Evolutionary conservation across 2,113 vertebrate genomes (phyloP), one percentile per base, ranked within the genome.

Genomic region (Sitta europaea): DNA sequence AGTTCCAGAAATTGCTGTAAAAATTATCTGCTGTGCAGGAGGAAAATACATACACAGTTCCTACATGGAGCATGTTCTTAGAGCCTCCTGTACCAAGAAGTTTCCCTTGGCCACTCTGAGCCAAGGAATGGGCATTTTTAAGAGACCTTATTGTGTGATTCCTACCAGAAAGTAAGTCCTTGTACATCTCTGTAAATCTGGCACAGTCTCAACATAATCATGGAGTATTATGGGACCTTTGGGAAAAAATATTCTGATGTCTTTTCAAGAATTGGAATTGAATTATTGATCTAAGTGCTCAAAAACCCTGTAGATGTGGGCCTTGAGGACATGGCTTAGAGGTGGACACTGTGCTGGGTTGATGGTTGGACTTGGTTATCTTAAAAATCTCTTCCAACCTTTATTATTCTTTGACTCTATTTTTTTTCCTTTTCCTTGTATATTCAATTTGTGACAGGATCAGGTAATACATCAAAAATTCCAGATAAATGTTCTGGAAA

Each of bases 311-410:
- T 4, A 21, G 20, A 24, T 16, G 15, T 29, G 51, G 24, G 10
- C 9, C 24, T n/a, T 13, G 40, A 42, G 42, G 42, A 28, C 10
- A 2, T 11, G 35, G 19, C 8, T 55, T 40, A 24, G 70, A 16
- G 51, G 6, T 28, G 29, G 35, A 16, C 29, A 31, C 0, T 0
- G 5, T 9, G 10, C 7, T 65, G 51, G 43, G 18, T 5, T 54
- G 28, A 33, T 72, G 58, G 43, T 31, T 48, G 70, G 24, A 35
- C 20, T 57, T 35, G 29, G 15, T 8, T 3, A 24, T 21, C 29
- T 48, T 14, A 36, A 57, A 63, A 48, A n/a, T 31, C 13, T 27
- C 63, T 71, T 54, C 48, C 9, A 62, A 4, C 7, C 13, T 31
- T 79, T 71, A 14, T 31, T n/a, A 25, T 21, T 48, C 48, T 28